Evolutionary conservation across 2,888 invertebrate genomes (phyloP), one percentile per base, ranked within the genome.

Genomic region (Drosophila falleni): DNA sequence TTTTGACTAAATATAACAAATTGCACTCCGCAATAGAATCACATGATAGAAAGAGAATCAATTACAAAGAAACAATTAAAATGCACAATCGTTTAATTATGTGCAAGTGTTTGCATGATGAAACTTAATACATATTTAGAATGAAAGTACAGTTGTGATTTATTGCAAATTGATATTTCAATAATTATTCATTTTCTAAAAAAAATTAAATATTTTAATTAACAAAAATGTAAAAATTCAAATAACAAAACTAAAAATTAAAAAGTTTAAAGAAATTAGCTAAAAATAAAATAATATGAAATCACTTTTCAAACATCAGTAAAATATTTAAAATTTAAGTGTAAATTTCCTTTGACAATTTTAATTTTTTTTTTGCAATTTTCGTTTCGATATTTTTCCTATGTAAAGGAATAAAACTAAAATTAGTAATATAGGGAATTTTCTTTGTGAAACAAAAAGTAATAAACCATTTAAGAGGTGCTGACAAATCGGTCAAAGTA

Each of bases 1-100:
- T 16, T 62, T 46, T 3, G 19, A 13, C 16, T 50, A 39, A 69
- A 53, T 49, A 41, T 33, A 69, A 49, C 15, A 26, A 41, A 47
- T 53, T 53, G 5, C 33, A 35, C 16, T 35, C 49, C 6, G 8
- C 29, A 8, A 29, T 29, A 29, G 8, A 29, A 8, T 29, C 15
- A 15, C 29, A 29, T 47, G 47, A 29, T n/a, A 47, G n/a, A 11
- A 19, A n/a, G 10, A 15, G n/a, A 29, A 15, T 29, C 47, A 47
- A 31, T 31, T 47, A 47, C 47, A 47, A 47, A 16, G 10, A 5
- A n/a, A 10, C 15, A 29, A 47, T 31, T 47, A 29, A 31, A 16
- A 11, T 10, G 1, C 10, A 26, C n/a, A 26, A 29, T 37, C 37
- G n/a, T n/a, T 37, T n/a, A n/a, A 13, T 37, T 5, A 1, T 13